phyloP scores from a whole-genome alignment of 2,888 invertebrate genomes.

The Alloplasta piceator region DNA sequence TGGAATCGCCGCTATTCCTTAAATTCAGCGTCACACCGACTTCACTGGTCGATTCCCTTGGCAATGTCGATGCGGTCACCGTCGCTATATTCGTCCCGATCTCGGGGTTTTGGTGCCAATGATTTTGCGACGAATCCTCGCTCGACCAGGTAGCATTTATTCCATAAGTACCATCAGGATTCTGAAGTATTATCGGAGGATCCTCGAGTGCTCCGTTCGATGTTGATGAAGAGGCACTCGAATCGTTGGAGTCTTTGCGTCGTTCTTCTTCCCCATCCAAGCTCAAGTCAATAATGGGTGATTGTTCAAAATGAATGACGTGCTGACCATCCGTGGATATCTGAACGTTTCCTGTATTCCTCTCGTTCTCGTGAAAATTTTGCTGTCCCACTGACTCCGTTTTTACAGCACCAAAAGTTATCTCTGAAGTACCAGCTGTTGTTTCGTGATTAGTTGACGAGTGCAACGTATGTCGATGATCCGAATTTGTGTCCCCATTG shows the following conservation, averaged over 20 bases:
- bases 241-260: slow-evolving; percentile 57
- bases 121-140: slow-evolving; percentile 34
- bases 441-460: slow-evolving; percentile 46
- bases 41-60: slow-evolving; percentile 18
- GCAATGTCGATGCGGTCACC: slow-evolving; percentile 25
- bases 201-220: slow-evolving; percentile 50
- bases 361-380: neutral
- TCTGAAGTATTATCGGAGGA: slow-evolving; percentile 63
- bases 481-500: slow-evolving; percentile 43
- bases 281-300: slow-evolving; percentile 88
- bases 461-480: slow-evolving; percentile 43
- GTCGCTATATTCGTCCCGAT: slow-evolving; percentile 21
- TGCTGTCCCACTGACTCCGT: slow-evolving; percentile 23
- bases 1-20: slow-evolving; percentile 23
- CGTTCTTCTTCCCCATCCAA: slow-evolving; percentile 54
- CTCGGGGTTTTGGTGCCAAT: slow-evolving; percentile 39
- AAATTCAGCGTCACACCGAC: slow-evolving; percentile 36
- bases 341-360: slow-evolving; percentile 50
- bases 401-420: neutral
- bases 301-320: slow-evolving; percentile 87
- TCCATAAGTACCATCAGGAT: slow-evolving; percentile 66
- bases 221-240: slow-evolving; percentile 60
- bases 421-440: slow-evolving; percentile 21
- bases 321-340: slow-evolving; percentile 66
- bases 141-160: slow-evolving; percentile 59